These are phyloP conservation scores for Gobio gobio DNA, from an alignment of 2,113 vertebrate genomes.

Conservation along the genomic window DNA sequence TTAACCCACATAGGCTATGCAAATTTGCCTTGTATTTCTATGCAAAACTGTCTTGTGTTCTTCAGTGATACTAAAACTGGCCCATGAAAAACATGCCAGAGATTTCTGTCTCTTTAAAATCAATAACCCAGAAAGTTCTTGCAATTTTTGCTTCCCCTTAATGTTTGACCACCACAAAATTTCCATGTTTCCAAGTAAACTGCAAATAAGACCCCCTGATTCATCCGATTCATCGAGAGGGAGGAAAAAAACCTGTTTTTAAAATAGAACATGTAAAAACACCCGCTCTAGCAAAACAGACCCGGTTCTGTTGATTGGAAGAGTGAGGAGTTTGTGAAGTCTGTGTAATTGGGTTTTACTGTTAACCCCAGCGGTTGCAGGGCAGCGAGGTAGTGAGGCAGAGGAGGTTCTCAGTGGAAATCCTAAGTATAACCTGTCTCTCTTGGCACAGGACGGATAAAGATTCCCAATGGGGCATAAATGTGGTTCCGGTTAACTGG, in stretches of 20 bases:
- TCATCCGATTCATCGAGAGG: constrained; percentile 70
- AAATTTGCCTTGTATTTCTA: background rate
- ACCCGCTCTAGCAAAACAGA: constrained; percentile 77
- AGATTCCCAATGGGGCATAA: constrained; percentile 64
- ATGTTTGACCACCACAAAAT: constrained; percentile 64
- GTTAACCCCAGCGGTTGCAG: constrained; percentile 69
- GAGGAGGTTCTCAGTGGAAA: constrained; percentile 65
- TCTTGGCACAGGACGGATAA: constrained; percentile 53
- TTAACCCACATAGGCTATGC: background rate
- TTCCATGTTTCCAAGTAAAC: constrained; percentile 70
- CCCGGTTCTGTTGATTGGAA: constrained; percentile 78
- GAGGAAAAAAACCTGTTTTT: constrained; percentile 64
- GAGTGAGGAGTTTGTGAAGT: constrained; percentile 79
- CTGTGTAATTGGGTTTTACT: constrained; percentile 69
- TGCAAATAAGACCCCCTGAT: constrained; percentile 71
- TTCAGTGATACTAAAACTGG: background rate
- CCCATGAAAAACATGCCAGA: background rate
- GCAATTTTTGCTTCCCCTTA: constrained; percentile 41
- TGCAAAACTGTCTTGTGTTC: background rate
- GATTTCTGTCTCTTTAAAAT: constrained; percentile 33
- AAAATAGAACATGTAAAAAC: constrained; percentile 81
- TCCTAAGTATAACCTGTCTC: constrained; percentile 65
- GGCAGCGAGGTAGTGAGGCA: constrained; percentile 60
- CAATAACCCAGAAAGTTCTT: constrained; percentile 31
- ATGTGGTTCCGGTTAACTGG: constrained; percentile 28